A percentile compares a stretch with the other conserved stretches of the same genome.
phyloP scores from a whole-genome alignment of 1,140 invertebrate genomes.

The Diachasmimorpha longicaudata region DNA sequence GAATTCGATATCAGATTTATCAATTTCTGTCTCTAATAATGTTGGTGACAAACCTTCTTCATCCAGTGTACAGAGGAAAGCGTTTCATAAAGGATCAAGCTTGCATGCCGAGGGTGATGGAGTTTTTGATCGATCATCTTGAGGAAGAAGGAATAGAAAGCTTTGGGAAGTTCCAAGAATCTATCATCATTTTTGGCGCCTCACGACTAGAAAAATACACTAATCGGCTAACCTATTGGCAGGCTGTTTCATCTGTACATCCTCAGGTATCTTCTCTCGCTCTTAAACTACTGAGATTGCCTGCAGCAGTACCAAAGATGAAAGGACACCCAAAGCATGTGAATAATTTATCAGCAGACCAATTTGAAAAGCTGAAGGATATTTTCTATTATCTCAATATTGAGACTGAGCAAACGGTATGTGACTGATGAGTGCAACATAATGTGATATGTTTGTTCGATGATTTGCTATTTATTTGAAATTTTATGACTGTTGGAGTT shows the following conservation, averaged over 20 bases:
- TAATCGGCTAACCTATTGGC: neutral
- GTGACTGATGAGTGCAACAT: too few relatives aligned
- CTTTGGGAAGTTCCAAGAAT: neutral
- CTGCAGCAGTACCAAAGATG: neutral
- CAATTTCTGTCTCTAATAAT: neutral
- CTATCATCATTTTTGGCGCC: too few relatives aligned
- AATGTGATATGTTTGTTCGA: too few relatives aligned
- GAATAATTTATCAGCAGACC: too few relatives aligned
- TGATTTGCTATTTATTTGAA: too few relatives aligned
- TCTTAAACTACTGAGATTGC: neutral
- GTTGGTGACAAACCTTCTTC: neutral
- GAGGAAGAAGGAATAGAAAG: neutral
- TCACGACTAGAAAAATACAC: neutral
- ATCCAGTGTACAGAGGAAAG: neutral
- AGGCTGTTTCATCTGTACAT: neutral
- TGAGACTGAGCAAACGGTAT: too few relatives aligned
- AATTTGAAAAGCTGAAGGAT: too few relatives aligned
- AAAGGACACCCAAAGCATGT: too few relatives aligned
- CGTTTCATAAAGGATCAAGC: neutral
- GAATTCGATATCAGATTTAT: neutral
- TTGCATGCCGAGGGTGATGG: neutral
- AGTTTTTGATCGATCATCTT: neutral
- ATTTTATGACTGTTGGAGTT: too few relatives aligned
- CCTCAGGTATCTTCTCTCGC: neutral
- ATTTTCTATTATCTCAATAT: too few relatives aligned